A percentile compares a stretch with the other conserved stretches of the same genome.
Conservation (phyloP, 2,888 invertebrate species). For the Parochlus steinenii region DNA sequence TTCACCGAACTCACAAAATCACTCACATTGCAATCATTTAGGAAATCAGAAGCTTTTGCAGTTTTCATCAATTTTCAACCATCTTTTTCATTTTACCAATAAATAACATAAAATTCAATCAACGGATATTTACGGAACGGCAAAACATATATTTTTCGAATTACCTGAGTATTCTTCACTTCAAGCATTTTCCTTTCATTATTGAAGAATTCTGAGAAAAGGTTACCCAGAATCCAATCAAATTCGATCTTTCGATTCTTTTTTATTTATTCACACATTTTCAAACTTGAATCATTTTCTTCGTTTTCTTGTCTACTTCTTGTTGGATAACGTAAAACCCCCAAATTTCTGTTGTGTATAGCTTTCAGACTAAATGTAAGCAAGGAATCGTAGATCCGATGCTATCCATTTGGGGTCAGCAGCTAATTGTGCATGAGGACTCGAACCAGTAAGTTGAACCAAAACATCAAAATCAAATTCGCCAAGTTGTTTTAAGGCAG, state of each 20-base stretch:
- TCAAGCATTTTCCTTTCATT: neutral
- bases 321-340: constrained; percentile 1
- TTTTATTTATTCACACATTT: neutral
- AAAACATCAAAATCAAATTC: no score
- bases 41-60: no score
- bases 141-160: no score
- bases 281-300: neutral
- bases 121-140: no score
- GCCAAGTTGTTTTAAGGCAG: no score
- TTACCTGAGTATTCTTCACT: neutral
- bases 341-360: constrained; percentile 23
- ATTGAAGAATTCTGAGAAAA: neutral
- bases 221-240: neutral
- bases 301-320: neutral
- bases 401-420: constrained; percentile 96
- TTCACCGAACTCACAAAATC: no score
- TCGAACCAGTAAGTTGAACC: constrained; percentile 94
- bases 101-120: no score
- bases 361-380: constrained; percentile 78
- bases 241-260: neutral
- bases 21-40: no score
- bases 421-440: constrained; percentile 95
- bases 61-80: no score
- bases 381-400: constrained; percentile 96
- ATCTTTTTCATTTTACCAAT: no score